phyloP scores from a whole-genome alignment of 2,113 vertebrate genomes.

The Crotalus viridis region DNA sequence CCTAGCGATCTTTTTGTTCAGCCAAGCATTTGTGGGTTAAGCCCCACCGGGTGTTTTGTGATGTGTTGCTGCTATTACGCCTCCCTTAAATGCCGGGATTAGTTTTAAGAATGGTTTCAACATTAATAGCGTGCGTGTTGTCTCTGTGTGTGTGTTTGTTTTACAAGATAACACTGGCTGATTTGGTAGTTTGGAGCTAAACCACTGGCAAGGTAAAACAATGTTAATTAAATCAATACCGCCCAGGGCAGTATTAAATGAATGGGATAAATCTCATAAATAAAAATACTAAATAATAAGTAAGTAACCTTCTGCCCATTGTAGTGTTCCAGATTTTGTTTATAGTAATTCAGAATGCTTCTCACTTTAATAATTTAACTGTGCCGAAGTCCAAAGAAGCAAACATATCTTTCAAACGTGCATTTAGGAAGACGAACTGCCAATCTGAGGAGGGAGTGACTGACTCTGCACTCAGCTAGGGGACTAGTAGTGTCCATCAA shows the following conservation, averaged over 20 bases:
- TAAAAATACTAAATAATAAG: background rate
- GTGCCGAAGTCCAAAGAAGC: background rate
- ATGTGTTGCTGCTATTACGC: background rate
- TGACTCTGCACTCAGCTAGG: background rate
- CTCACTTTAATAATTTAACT: background rate
- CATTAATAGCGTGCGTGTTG: background rate
- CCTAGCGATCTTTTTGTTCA: background rate
- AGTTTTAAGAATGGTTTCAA: background rate
- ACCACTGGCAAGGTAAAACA: background rate
- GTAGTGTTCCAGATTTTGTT: background rate
- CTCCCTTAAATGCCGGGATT: background rate
- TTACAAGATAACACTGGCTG: background rate
- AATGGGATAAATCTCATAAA: background rate
- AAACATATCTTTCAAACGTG: background rate
- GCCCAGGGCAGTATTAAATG: background rate
- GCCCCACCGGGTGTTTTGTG: background rate
- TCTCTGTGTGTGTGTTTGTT: background rate
- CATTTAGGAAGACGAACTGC: background rate
- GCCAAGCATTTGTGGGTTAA: background rate
- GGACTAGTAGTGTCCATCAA: background rate
- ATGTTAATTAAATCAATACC: background rate
- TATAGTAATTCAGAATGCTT: background rate
- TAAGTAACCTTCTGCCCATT: background rate
- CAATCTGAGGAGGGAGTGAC: background rate
- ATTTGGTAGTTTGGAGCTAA: background rate